Evolutionary conservation across 2,888 invertebrate genomes (phyloP).

Genomic region (Micropterix aruncella): DNA sequence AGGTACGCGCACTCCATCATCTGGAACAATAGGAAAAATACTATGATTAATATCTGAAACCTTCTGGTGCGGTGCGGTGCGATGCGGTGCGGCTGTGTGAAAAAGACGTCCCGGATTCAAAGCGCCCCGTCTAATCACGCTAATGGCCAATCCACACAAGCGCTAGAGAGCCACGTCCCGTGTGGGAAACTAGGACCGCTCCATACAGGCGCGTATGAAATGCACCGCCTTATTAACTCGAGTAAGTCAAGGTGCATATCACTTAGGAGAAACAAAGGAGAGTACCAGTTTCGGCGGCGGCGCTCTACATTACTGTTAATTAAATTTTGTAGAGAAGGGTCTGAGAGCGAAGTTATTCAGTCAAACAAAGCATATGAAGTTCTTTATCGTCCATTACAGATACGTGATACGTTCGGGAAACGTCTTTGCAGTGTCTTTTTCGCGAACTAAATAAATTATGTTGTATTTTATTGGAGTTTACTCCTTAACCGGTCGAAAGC

Average conservation of each 20-base stretch:
- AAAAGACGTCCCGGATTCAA: conserved; percentile 14
- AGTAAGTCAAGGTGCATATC: not conserved
- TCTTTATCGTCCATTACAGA: too few species aligned
- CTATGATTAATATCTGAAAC: not conserved
- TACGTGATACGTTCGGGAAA: too few species aligned
- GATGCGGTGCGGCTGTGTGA: conserved; percentile 16
- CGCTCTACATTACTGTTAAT: too few species aligned
- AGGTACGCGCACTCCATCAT: conserved; percentile 40
- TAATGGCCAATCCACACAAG: conserved; percentile 42
- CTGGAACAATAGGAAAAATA: conserved; percentile 17
- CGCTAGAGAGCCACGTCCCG: conserved; percentile 14
- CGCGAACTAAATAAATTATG: too few species aligned
- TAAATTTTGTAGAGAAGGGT: too few species aligned
- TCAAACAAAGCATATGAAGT: too few species aligned
- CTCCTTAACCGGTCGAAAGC: too few species aligned
- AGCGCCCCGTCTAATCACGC: conserved; percentile 33
- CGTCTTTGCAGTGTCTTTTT: too few species aligned
- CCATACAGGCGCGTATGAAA: not conserved
- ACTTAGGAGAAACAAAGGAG: too few species aligned
- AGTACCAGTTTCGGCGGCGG: too few species aligned
- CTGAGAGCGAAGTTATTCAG: too few species aligned
- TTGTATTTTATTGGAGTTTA: too few species aligned
- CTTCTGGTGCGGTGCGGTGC: conserved; percentile 35
- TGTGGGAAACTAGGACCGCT: not conserved
- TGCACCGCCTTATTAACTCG: not conserved